Evolutionary conservation across 2,797 vertebrate species (phyloP).

Genomic region (Enteromius treurensis): DNA sequence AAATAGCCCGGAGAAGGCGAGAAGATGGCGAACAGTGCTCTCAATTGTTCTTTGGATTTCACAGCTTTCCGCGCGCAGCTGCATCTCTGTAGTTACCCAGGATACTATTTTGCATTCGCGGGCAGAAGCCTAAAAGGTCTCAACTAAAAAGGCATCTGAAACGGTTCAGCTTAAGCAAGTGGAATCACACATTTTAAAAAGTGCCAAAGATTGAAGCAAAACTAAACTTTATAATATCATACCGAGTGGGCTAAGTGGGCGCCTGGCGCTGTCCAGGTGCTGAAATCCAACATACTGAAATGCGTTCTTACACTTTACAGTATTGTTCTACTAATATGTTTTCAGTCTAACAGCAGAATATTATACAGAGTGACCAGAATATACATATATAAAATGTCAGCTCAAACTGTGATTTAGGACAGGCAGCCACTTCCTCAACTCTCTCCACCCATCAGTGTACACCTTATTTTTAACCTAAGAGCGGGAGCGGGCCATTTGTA

Average conservation of each 20-base stretch:
- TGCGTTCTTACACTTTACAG: neutral
- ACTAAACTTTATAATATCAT: neutral
- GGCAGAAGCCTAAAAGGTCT: constrained; percentile 53
- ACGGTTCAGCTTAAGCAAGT: neutral
- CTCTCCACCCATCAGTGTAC: neutral
- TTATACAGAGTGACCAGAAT: neutral
- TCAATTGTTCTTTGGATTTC: constrained; percentile 82
- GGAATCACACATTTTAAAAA: neutral
- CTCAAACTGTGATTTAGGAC: neutral
- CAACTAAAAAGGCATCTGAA: neutral
- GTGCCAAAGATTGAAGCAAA: neutral
- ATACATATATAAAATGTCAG: neutral
- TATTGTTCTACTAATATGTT: neutral
- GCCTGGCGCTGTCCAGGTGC: constrained; percentile 68
- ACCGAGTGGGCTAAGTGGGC: neutral
- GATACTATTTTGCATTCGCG: constrained; percentile 60
- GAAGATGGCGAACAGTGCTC: constrained; percentile 79
- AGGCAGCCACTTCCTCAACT: neutral
- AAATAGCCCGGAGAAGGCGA: constrained; percentile 79
- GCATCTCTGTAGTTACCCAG: constrained; percentile 66
- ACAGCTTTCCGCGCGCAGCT: constrained; percentile 80
- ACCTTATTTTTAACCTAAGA: neutral
- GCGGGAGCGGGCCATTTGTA: neutral
- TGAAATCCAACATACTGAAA: constrained; percentile 53
- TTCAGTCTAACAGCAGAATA: neutral